Evolutionary conservation across 2,797 vertebrate species (phyloP).

Genomic region (Notamacropus eugenii): DNA sequence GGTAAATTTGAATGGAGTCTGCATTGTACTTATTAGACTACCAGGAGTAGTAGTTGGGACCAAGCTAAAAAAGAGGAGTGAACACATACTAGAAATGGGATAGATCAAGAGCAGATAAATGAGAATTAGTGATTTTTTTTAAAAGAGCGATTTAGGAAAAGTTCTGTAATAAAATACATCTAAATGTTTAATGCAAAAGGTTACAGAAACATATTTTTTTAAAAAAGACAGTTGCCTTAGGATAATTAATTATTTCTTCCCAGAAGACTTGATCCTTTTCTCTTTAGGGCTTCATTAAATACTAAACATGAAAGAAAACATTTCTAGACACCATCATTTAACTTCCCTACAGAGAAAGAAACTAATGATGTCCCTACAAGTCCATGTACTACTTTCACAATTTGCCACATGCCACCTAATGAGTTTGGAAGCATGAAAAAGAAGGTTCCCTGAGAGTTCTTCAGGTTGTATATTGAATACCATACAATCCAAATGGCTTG

Average conservation of each 20-base stretch:
- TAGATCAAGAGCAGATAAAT: background rate
- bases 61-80: background rate
- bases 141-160: background rate
- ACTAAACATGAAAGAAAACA: constrained; percentile 55
- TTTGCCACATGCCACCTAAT: background rate
- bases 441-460: background rate
- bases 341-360: constrained; percentile 64
- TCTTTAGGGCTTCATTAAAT: constrained; percentile 57
- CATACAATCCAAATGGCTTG: background rate
- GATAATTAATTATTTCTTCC: constrained; percentile 32
- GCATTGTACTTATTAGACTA: background rate
- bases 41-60: background rate
- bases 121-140: background rate
- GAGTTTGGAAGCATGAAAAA: constrained; percentile 37
- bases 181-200: constrained; percentile 24
- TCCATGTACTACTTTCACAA: background rate
- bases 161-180: constrained; percentile 32
- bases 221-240: background rate
- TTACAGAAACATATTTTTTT: constrained; percentile 11
- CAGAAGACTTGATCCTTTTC: constrained; percentile 22
- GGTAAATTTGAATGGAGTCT: background rate
- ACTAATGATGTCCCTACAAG: constrained; percentile 50
- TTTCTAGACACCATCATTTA: constrained; percentile 39
- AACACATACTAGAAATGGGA: background rate
- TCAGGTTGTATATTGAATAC: background rate